Base-by-base conservation (phyloP, 2,888 invertebrate genomes). In the Eilema sororculum region DNA sequence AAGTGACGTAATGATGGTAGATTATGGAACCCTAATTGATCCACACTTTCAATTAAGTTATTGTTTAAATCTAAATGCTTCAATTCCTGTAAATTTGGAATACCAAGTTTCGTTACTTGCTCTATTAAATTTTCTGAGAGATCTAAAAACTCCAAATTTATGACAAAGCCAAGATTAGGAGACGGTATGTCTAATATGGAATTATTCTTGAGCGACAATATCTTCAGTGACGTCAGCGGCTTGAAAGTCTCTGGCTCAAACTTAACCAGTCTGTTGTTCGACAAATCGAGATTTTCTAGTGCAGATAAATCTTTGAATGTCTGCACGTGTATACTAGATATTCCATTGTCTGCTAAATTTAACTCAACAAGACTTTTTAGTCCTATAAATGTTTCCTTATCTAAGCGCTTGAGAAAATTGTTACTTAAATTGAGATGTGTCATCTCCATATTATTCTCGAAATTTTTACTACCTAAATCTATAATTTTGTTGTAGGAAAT, bases 401-500 rank as follows among this genome's bases (percentile, higher is more conserved):
- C 96, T 78, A 98, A 90, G 68, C 95, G 96, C 84, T 96, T 96
- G 58, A 98, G 96, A 74, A 96, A 96, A 90, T 99, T 99, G 78
- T 96, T 94, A 88, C 98, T 98, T 74, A 98, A 94, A 90, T 98
- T 97, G 41, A 99, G 94, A 75, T 96, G 96, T 62, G 96, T 96
- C 92, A 99, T 95, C 80, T 97, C 97, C 72, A 96, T 96, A 85
- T 98, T 98, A 77, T 96, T 96, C 78, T 97, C 97, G 84, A 99
- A 98, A 90, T 98, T 98, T 84, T 97, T 97, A 83, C 97, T 97
- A 84, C 98, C 98, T 84, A 99, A 94, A 20, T 97, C 96, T 89
- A 96, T 96, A 79, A 99, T 97, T 86, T 96, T 96, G 93, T 99
- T 99, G 88, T 96, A 96, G 22, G 98, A 98, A 65, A 99, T 96